Conservation (phyloP, 2,888 invertebrate species). For the Sthenelais limicola region DNA sequence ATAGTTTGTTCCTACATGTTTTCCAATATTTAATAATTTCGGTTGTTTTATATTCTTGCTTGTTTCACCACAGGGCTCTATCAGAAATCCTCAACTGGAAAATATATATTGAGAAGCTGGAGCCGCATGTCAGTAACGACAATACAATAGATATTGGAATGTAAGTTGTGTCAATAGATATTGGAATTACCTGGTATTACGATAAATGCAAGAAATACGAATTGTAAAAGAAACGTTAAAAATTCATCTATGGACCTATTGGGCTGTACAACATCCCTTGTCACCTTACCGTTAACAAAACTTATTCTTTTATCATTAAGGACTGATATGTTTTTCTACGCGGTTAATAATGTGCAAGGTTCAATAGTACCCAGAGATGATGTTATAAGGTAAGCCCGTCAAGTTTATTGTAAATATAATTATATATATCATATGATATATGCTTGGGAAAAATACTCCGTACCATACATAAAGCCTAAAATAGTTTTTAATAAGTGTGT, state of each 20-base stretch:
- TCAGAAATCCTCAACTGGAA: conserved; percentile 54
- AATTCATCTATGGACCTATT: no score
- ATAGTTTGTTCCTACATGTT: no score
- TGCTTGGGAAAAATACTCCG: no score
- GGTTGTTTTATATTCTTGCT: not conserved
- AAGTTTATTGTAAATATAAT: no score
- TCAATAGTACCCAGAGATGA: conserved; percentile 49
- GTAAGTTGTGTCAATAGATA: conserved; percentile 40
- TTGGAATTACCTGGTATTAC: no score
- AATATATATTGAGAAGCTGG: conserved; percentile 53
- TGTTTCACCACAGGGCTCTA: not conserved
- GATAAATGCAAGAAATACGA: no score
- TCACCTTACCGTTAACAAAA: not conserved
- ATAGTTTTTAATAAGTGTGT: no score
- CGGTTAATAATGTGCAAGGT: conserved; percentile 50
- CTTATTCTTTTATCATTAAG: conserved; percentile 46
- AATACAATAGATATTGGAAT: conserved; percentile 46
- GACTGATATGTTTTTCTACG: conserved; percentile 57
- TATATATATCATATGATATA: no score
- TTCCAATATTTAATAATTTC: no score
- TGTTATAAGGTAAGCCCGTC: conserved; percentile 52
- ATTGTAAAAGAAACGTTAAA: no score
- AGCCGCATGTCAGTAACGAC: conserved; percentile 48
- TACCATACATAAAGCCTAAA: no score
- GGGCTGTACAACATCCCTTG: no score